Base-by-base conservation (phyloP, 1,140 invertebrate species). In the Drosophila elegans region DNA sequence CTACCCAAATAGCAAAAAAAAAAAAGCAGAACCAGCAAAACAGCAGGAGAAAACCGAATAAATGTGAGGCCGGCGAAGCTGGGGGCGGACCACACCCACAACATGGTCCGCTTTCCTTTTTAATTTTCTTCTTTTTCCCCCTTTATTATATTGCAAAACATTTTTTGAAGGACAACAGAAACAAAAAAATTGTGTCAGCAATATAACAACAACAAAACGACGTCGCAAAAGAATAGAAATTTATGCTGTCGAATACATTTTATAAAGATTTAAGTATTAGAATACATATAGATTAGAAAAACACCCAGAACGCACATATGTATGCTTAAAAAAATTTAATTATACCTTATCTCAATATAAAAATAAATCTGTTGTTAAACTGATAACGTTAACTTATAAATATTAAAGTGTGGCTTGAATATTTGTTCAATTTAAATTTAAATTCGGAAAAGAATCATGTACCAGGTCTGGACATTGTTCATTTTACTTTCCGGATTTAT, bases 111-210 rank as follows among this genome's bases (percentile, higher is more conserved):
- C 41, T 62, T 49, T 84, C 55, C 57, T 74, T 68, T 77, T 72
- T 57, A 42, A 78, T 63, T 74, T 80, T 64, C 29, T 32, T 16
- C 32, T 61, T 61, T 39, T 48, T 16, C 7, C 48, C 11, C 32
- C 53, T 68, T 59, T 44, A 38, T 64, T 68, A 62, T 56, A 67
- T 68, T 73, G 46, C 56, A 55, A 56, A 66, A 67, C 25, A 68
- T 45, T 74, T 62, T 81, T 85, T 81, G 48, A 85, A 78, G 81
- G 66, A 74, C 81, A 73, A 75, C 74, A 59, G 59, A 29, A 53
- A 25, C 12, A 39, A 46, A 16, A 34, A 67, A 67, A 52, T 41
- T 48, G 45, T 66, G 72, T 59, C 74, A 77, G 74, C 66, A 29
- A 49, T n/a, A 13, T n/a, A n/a, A n/a, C 42, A 38, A 25, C 2